Conservation (phyloP, 2,113 vertebrate species). For the Macaca mulatta region DNA sequence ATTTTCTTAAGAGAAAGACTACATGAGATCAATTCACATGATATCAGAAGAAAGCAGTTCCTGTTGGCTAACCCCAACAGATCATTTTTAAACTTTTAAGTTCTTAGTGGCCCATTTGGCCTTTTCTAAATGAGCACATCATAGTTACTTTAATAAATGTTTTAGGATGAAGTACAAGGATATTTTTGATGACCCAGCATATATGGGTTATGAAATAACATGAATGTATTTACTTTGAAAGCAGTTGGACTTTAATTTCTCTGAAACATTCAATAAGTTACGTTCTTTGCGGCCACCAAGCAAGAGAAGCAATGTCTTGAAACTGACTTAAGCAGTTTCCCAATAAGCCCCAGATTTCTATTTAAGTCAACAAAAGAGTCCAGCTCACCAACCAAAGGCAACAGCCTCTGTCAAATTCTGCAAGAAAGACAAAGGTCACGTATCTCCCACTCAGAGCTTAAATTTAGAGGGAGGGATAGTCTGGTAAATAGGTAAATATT, state of each 20-base stretch:
- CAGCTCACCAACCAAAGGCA: constrained; percentile 19
- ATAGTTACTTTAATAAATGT: not conserved
- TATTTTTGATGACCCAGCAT: not conserved
- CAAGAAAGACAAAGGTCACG: not conserved
- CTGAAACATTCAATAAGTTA: not conserved
- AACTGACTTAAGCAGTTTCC: constrained; percentile 21
- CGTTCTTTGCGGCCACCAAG: not conserved
- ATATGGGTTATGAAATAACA: not conserved
- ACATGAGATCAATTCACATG: not conserved
- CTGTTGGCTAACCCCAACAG: not conserved
- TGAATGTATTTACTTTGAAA: constrained; percentile 19
- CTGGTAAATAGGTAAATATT: not conserved
- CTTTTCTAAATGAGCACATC: not conserved
- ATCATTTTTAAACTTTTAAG: not conserved
- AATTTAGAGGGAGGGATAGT: not conserved
- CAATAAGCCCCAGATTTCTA: constrained; percentile 13
- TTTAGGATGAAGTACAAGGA: not conserved
- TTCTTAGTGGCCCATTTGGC: not conserved
- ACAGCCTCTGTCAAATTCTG: not conserved
- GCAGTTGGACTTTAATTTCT: not conserved
- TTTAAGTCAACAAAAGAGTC: constrained; percentile 14
- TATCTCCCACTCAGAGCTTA: not conserved
- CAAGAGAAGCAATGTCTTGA: not conserved
- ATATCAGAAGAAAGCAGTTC: not conserved
- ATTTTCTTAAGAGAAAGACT: constrained; percentile 1